Evolutionary conservation across 2,113 vertebrate species (phyloP), one percentile per base, ranked within the genome.

Genomic region (Lates calcarifer): DNA sequence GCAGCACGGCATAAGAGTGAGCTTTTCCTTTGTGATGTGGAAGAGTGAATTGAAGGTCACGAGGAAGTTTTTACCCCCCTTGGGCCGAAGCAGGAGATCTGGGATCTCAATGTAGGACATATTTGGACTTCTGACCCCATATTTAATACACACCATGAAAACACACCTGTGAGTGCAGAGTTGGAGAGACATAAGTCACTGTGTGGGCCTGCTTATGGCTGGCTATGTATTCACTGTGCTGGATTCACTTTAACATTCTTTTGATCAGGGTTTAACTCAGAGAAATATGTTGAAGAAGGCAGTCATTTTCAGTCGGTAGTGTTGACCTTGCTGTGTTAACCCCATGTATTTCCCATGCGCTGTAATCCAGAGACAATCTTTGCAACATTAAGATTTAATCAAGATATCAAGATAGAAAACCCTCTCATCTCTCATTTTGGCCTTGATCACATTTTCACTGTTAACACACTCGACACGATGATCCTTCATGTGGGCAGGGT

Each of bases 361-460:
- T 37, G 10, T 79, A 80, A 87, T 87, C 82, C 84, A 71, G 53
- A 35, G 3, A 22, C 41, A 82, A 17, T 87, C 66, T 85, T 53
- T 67, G 55, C 62, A 62, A 79, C 75, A 75, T 86, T 79, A 81
- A 83, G 75, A 85, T 91, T 87, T 82, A 83, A 90, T 91, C 60
- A 75, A 82, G 61, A 80, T 31, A 90, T 91, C 60, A 75, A 82
- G 61, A 80, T 31, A 63, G 66, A 87, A 73, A 73, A n/a, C 67
- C 56, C 55, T 81, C 67, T 83, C 79, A 89, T 79, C 85, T 81
- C 51, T 81, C 15, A 41, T 26, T 73, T 77, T 55, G 37, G 26
- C 63, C 73, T 69, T 75, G 56, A 67, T 83, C 62, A 53, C 55
- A 63, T 81, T 81, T 88, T 35, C 51, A 45, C 61, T 26, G 26